phyloP scores from a whole-genome alignment of 2,888 invertebrate species.

The Cryptocephalus moraei region DNA sequence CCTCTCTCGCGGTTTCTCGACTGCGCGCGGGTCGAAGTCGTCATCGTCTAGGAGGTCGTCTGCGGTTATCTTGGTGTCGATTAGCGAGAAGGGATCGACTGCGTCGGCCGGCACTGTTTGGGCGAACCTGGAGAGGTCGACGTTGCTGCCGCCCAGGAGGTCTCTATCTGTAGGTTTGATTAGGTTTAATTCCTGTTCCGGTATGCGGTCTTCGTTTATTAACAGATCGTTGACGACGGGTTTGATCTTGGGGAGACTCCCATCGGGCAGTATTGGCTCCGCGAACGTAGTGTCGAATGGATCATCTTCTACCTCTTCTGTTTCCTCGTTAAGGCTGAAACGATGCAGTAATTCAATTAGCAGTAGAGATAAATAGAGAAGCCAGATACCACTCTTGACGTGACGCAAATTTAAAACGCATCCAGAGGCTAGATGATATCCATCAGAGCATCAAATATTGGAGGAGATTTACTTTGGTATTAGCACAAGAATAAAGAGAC shows the following conservation, averaged over 20 bases:
- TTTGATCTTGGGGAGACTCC: slow-evolving; percentile 2
- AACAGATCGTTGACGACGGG: not conserved
- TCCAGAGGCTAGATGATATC: too few relatives aligned
- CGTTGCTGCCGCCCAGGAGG: slow-evolving; percentile 64
- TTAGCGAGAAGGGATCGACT: too few relatives aligned
- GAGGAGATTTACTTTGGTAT: too few relatives aligned
- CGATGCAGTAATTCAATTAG: not conserved
- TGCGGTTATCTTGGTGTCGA: too few relatives aligned
- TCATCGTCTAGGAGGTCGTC: slow-evolving; percentile 45
- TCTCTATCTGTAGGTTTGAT: slow-evolving; percentile 47
- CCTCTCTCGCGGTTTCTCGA: slow-evolving; percentile 37
- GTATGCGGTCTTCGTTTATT: not conserved
- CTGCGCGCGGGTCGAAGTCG: slow-evolving; percentile 72
- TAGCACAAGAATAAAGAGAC: too few relatives aligned
- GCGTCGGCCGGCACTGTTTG: slow-evolving; percentile 18
- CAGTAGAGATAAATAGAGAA: not conserved
- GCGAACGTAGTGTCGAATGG: slow-evolving; percentile 82
- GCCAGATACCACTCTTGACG: too few relatives aligned
- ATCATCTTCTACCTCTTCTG: slow-evolving; percentile 52
- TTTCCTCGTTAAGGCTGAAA: slow-evolving; percentile 4
- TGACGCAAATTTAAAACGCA: too few relatives aligned
- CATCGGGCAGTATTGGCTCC: slow-evolving; percentile 58
- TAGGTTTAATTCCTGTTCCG: slow-evolving; percentile 39
- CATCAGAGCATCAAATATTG: too few relatives aligned
- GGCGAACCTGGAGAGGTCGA: slow-evolving; percentile 53